These are phyloP conservation scores for Champsocephalus gunnari DNA, from an alignment of 2,797 vertebrate genomes.

Conservation along the genomic window DNA sequence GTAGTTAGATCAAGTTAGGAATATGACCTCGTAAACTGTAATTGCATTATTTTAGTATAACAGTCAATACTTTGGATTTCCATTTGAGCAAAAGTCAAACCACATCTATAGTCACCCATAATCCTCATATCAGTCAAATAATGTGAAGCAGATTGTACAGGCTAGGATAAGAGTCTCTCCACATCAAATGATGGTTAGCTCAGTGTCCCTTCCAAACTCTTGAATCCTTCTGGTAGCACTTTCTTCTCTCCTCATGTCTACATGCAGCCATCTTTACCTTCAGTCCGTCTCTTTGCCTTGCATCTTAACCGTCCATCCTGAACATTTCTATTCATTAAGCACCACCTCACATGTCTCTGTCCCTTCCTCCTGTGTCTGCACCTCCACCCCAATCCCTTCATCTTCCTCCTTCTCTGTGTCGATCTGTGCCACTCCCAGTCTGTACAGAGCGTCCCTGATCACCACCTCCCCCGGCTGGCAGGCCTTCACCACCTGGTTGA, in stretches of 20 bases:
- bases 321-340: slow-evolving; percentile 47
- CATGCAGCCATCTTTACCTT: slow-evolving; percentile 2
- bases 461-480: slow-evolving; percentile 97
- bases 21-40: background rate
- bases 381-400: slow-evolving; percentile 50
- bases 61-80: background rate
- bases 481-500: slow-evolving; percentile 91
- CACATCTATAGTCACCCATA: background rate
- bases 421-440: slow-evolving; percentile 96
- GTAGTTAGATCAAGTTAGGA: background rate
- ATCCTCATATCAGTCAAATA: slow-evolving; percentile 10
- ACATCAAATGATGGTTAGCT: background rate
- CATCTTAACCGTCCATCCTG: background rate
- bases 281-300: background rate
- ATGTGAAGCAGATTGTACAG: background rate
- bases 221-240: background rate
- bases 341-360: slow-evolving; percentile 56
- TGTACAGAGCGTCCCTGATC: slow-evolving; percentile 94
- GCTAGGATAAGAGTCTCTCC: background rate
- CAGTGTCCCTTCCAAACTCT: background rate
- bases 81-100: background rate
- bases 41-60: background rate
- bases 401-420: slow-evolving; percentile 88
- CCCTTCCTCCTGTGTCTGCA: slow-evolving; percentile 43
- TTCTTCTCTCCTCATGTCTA: slow-evolving; percentile 7